Base-by-base conservation (phyloP, 2,888 invertebrate species). In the Callyntrura guangdongensis region DNA sequence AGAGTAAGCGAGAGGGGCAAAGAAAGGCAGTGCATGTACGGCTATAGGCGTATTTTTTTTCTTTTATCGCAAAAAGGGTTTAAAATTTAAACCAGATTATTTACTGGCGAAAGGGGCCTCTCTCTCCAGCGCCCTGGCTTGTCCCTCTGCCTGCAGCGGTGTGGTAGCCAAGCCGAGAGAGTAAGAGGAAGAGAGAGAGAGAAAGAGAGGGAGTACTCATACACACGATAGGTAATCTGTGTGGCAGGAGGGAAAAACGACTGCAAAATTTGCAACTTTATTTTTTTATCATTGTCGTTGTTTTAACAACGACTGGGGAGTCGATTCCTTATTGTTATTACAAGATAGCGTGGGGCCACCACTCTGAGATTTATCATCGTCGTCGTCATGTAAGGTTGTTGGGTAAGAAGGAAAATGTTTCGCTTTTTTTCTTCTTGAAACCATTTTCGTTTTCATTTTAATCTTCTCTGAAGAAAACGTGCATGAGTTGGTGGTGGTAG, bases 51-150 rank as follows among this genome's bases (percentile, higher is more conserved):
- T 67, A 67, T 14, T 17, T 27, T 69, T 36, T 67, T 67, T 67
- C 14, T 69, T n/a, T 45, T 69, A 61, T 61, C 61, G 17, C 61
- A 9, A 22, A 45, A 69, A 69, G n/a, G n/a, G 45, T 69, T 67
- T 67, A 17, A 69, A 69, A 69, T 67, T 27, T 67, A 69, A 61
- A 61, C 22, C 61, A 20, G 22, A 61, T 61, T 61, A 22, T 61
- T 22, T 20, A 53, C 36, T 2, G 36, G 36, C 6, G 6, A 36
- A 36, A 36, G 36, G 36, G 36, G 36, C 6, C 36, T 36, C n/a
- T 14, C 17, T 14, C n/a, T 6, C 59, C n/a, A 17, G 59, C n/a
- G 17, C 14, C 2, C 6, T 3, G 61, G 9, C 22, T 20, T 61
- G 22, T 61, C 17, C 17, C n/a, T 59, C 22, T 61, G 9, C 22